Conservation (phyloP, 1,140 invertebrate species). For the Philaenus spumarius region DNA sequence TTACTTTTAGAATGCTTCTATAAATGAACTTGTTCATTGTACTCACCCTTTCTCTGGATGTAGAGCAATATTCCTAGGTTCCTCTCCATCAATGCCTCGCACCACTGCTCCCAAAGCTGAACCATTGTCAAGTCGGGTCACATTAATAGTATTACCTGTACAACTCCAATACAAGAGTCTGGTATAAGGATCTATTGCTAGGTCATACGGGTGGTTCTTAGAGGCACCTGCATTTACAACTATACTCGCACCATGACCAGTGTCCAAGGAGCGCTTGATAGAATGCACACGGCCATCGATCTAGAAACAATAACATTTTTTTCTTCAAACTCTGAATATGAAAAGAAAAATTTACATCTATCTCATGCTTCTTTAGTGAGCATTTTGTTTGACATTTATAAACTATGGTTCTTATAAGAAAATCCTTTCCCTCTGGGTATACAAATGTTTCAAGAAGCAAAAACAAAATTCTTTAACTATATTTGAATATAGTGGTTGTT, state of each 20-base stretch:
- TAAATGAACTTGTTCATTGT: too few relatives aligned
- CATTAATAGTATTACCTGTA: conserved; percentile 79
- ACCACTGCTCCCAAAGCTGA: conserved; percentile 65
- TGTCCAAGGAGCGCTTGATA: conserved; percentile 62
- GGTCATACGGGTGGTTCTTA: conserved; percentile 58
- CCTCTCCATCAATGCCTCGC: conserved; percentile 58
- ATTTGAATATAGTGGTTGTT: too few relatives aligned
- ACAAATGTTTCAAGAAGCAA: too few relatives aligned
- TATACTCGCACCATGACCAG: conserved; percentile 54
- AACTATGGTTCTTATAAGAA: too few relatives aligned
- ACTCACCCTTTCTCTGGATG: conserved; percentile 65
- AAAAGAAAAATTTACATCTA: too few relatives aligned
- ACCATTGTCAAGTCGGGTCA: conserved; percentile 63
- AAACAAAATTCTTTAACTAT: too few relatives aligned
- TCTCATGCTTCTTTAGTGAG: too few relatives aligned
- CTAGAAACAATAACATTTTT: too few relatives aligned
- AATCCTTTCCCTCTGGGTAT: too few relatives aligned
- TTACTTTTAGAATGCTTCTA: too few relatives aligned
- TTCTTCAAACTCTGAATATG: too few relatives aligned
- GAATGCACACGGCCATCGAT: conserved; percentile 72
- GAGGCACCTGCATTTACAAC: conserved; percentile 46
- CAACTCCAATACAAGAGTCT: conserved; percentile 85
- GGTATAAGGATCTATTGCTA: conserved; percentile 78
- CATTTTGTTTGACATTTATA: too few relatives aligned
- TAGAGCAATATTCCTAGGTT: conserved; percentile 73